phyloP scores from a whole-genome alignment of 2,113 vertebrate species.

The Neodontobutis hainanensis region DNA sequence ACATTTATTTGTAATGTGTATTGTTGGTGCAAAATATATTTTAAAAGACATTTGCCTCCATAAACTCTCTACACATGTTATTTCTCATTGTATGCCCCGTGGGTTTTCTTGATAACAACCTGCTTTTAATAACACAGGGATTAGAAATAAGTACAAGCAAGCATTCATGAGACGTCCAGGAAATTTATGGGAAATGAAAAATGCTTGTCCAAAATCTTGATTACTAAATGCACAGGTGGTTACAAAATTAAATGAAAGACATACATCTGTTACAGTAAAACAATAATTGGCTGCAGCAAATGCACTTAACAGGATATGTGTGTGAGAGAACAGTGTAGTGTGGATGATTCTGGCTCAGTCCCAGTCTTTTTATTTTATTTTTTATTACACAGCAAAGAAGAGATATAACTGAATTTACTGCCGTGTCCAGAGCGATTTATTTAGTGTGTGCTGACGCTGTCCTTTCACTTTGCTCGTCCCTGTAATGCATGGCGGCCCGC shows the following conservation, averaged over 20 bases:
- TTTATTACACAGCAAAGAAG: conserved; percentile 52
- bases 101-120: conserved; percentile 15
- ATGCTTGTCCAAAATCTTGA: conserved; percentile 11
- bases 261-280: conserved; percentile 17
- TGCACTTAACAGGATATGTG: conserved; percentile 28
- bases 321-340: conserved; percentile 40
- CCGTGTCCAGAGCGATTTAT: conserved; percentile 47
- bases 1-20: too few relatives aligned
- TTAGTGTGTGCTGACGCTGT: conserved; percentile 67
- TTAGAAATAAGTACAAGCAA: background rate
- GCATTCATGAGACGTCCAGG: conserved; percentile 1
- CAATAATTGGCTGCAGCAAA: conserved; percentile 39
- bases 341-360: conserved; percentile 44
- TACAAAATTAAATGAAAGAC: conserved; percentile 25
- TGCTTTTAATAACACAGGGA: conserved; percentile 37
- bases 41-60: conserved; percentile 4
- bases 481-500: conserved; percentile 56
- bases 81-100: conserved; percentile 35
- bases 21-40: too few relatives aligned
- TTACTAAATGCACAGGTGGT: conserved; percentile 17
- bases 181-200: conserved; percentile 23
- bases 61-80: conserved; percentile 15
- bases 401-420: conserved; percentile 66
- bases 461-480: conserved; percentile 65
- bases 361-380: conserved; percentile 43